Conservation (phyloP, 2,797 vertebrate genomes). For the Malurus splendens region DNA sequence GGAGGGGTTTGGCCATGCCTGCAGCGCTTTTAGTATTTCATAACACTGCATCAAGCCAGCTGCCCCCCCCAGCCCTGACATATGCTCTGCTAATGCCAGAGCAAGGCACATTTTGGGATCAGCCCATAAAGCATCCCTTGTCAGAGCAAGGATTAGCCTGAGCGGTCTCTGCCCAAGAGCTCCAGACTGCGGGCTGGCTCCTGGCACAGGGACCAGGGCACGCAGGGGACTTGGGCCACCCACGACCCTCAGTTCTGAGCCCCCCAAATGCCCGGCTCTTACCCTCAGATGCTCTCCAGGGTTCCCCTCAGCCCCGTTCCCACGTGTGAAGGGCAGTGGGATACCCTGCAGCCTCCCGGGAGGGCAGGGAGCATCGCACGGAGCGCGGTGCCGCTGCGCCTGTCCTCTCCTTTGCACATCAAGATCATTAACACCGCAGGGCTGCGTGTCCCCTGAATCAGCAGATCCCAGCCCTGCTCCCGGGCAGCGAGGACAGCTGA, state of each 20-base stretch:
- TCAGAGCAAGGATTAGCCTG: background rate
- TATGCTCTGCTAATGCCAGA: background rate
- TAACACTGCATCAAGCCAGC: background rate
- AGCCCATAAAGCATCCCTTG: background rate
- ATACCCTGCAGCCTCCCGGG: background rate
- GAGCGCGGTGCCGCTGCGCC: background rate
- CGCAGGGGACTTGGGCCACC: background rate
- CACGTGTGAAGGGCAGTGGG: rapidly evolving
- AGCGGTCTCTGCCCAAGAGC: background rate
- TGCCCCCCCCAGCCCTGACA: background rate
- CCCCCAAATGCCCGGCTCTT: background rate
- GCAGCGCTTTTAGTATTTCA: background rate
- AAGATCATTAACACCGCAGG: background rate
- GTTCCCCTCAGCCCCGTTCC: rapidly evolving
- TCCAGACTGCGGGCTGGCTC: background rate
- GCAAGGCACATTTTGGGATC: background rate
- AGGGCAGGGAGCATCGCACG: background rate
- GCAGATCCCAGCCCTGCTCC: slow-evolving; percentile 1
- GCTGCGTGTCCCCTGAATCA: slow-evolving; percentile 20
- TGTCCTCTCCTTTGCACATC: background rate
- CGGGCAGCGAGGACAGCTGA: background rate
- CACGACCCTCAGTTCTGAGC: rapidly evolving
- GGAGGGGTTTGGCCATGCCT: background rate
- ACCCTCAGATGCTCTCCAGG: background rate
- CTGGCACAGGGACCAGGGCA: background rate